Evolutionary conservation across 2,113 vertebrate species (phyloP).

Genomic region (Thalassoma bifasciatum): DNA sequence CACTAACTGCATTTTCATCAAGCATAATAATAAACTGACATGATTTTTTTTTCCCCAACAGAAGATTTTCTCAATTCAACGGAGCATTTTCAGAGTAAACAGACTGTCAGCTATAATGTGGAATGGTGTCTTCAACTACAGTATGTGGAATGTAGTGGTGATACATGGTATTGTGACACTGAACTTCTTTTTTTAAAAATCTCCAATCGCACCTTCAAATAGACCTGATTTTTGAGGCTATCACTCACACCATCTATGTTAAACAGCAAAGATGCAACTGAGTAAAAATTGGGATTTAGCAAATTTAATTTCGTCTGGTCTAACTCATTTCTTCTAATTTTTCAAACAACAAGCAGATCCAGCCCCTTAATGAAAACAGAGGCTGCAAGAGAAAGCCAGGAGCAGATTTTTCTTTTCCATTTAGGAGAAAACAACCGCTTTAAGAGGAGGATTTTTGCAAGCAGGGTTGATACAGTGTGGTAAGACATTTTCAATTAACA

Average conservation of each 20-base stretch:
- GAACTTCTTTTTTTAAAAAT: slow-evolving; percentile 69
- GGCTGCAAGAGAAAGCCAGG: slow-evolving; percentile 76
- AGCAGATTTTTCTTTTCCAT: slow-evolving; percentile 52
- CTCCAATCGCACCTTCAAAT: slow-evolving; percentile 53
- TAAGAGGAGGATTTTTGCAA: slow-evolving; percentile 79
- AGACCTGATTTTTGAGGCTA: slow-evolving; percentile 56
- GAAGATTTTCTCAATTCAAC: slow-evolving; percentile 75
- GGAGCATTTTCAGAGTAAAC: slow-evolving; percentile 79
- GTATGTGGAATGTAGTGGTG: slow-evolving; percentile 81
- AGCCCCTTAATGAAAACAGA: slow-evolving; percentile 43
- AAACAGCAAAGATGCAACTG: slow-evolving; percentile 51
- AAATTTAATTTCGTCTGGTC: slow-evolving; percentile 23
- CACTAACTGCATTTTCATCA: slow-evolving; percentile 95
- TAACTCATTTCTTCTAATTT: slow-evolving; percentile 43
- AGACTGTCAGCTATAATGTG: slow-evolving; percentile 79
- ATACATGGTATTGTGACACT: slow-evolving; percentile 84
- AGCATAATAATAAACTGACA: slow-evolving; percentile 93
- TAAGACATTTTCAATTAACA: slow-evolving; percentile 81
- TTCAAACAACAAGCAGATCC: slow-evolving; percentile 59
- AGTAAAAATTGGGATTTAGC: slow-evolving; percentile 27
- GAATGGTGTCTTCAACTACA: slow-evolving; percentile 83
- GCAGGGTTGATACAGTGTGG: slow-evolving; percentile 81
- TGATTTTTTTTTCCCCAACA: slow-evolving; percentile 62
- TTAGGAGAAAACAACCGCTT: slow-evolving; percentile 75
- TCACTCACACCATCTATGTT: slow-evolving; percentile 39